Percentiles rank a stretch among this genome's conserved stretches.
These are phyloP conservation scores for Willisornis vidua DNA, from an alignment of 2,113 vertebrate species.

Conservation along the genomic window DNA sequence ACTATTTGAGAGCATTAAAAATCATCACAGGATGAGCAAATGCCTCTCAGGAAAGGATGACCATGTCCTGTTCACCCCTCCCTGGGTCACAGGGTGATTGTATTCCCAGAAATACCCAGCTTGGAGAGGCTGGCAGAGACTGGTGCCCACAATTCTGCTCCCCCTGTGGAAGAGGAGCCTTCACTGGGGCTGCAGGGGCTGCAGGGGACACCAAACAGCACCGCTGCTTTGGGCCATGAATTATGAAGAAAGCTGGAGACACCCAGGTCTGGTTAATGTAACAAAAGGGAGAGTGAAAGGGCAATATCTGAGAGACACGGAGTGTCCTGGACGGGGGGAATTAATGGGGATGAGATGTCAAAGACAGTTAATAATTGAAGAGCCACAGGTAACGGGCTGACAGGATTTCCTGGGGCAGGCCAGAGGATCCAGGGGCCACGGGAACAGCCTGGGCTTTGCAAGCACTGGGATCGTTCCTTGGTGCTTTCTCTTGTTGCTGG, in stretches of 20 bases:
- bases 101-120: background rate
- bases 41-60: background rate
- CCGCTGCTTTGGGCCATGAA: background rate
- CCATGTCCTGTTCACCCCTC: rapidly evolving
- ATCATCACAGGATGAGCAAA: background rate
- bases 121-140: background rate
- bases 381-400: background rate
- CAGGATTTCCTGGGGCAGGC: background rate
- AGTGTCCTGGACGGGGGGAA: background rate
- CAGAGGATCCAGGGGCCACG: rapidly evolving
- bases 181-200: background rate
- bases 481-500: background rate
- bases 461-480: background rate
- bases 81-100: rapidly evolving
- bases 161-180: background rate
- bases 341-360: background rate
- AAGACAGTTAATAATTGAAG: background rate
- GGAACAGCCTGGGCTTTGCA: background rate
- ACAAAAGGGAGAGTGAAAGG: slow-evolving; percentile 16
- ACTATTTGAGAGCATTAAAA: background rate
- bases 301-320: background rate
- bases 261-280: background rate
- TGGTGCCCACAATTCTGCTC: background rate
- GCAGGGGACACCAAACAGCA: background rate
- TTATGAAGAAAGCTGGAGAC: slow-evolving; percentile 24